Evolutionary conservation across 2,888 invertebrate species (phyloP).

Genomic region (Mycalesis mineus): DNA sequence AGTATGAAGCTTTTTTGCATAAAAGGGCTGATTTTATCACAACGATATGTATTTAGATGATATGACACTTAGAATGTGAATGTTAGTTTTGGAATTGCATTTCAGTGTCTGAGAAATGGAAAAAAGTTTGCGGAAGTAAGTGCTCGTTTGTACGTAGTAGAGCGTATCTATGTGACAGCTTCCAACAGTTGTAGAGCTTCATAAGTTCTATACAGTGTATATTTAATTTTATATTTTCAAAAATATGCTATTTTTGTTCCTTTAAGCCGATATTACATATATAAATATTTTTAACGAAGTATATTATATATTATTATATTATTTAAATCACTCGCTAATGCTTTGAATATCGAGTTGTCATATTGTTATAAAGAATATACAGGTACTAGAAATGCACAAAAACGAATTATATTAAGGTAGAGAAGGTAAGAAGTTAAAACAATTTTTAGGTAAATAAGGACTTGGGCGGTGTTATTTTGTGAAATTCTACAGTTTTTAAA

Average conservation of each 20-base stretch:
- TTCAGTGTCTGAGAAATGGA: conserved; percentile 76
- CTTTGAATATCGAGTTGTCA: background rate
- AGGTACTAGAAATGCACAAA: background rate
- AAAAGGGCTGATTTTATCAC: conserved; percentile 26
- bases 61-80: conserved; percentile 50
- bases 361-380: background rate
- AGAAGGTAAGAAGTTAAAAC: background rate
- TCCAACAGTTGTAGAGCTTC: conserved; percentile 34
- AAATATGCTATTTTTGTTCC: conserved; percentile 13
- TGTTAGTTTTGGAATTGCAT: conserved; percentile 72
- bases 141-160: conserved; percentile 50
- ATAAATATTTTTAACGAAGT: background rate
- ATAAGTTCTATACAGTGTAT: conserved; percentile 26
- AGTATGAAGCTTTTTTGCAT: conserved; percentile 25
- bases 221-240: conserved; percentile 2
- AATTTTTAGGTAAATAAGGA: background rate
- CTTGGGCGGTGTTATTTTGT: background rate
- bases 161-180: conserved; percentile 51
- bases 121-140: conserved; percentile 76
- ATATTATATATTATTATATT: background rate
- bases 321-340: conserved; percentile 13
- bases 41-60: conserved; percentile 32
- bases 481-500: background rate
- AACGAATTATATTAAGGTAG: no score
- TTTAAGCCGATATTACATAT: conserved; percentile 13